Base-by-base conservation (phyloP, 2,113 vertebrate genomes). In the Cheilinus undulatus region DNA sequence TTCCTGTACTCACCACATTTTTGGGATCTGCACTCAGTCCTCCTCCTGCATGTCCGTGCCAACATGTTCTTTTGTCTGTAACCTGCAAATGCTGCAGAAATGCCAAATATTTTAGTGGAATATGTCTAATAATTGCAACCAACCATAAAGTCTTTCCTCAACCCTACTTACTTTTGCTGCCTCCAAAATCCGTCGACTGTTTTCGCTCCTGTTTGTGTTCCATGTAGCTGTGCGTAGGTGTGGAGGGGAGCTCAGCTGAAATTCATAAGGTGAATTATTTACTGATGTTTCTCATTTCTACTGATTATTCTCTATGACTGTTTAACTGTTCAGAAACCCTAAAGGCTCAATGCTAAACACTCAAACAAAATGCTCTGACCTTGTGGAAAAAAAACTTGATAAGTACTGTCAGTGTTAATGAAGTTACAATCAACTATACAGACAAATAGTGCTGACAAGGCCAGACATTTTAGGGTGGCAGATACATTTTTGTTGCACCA, bases 31-130 rank as follows among this genome's bases (percentile, higher is more conserved):
- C 93, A 72, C 92, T 97, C 42, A 99, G 95, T 32, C 94, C 84
- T 86, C 95, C 96, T 34, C 97, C 98, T 27, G 98, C 98, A 17
- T 96, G 78, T 43, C 98, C 97, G 1, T 99, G 98, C 98, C 98
- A 99, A 83, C 97, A 98, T 73, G 89, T 95, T 65, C 96, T 94
- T 89, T 94, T 96, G 69, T 95, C 94, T 65, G 88, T 86, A 53
- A 92, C 78, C 7, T 90, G 94, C 19, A 95, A 75, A 87, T 92
- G 90, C 97, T 99, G 71, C 50, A 20, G 23, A 76, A 82, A 66
- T 22, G 76, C 30, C 4, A 42, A 1, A 11, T 0, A 0, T 12
- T 14, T 57, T 59, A 64, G 2, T 52, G 42, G n/a, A 5, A n/a
- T 9, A 3, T 34, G 32, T 23, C 43, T 52, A 12, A 46, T 46